A percentile compares a stretch with the other conserved stretches of the same genome.
These are phyloP conservation scores for Trachelus tabidus DNA, from an alignment of 2,888 invertebrate genomes.

Conservation along the genomic window DNA sequence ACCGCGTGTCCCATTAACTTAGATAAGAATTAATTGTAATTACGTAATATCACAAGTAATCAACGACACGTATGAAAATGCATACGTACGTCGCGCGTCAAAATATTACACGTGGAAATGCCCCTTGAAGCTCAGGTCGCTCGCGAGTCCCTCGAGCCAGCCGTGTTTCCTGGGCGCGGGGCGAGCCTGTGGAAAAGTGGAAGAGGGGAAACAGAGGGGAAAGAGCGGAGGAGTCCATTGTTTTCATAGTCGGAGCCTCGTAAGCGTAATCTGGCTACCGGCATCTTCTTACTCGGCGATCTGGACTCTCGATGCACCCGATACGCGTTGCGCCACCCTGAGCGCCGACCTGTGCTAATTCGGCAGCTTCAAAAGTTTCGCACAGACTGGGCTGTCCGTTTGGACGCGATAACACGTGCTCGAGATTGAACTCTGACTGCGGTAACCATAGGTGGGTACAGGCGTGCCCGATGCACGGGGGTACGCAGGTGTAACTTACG, in stretches of 20 bases:
- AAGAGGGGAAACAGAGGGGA: background rate
- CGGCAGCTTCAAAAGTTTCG: background rate
- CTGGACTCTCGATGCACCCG: background rate
- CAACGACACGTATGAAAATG: too few species aligned
- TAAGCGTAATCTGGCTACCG: background rate
- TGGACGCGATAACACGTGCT: background rate
- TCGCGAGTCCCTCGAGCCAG: background rate
- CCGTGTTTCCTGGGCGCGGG: background rate
- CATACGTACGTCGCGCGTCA: too few species aligned
- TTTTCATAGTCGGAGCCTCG: background rate
- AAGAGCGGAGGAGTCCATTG: background rate
- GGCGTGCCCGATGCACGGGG: background rate
- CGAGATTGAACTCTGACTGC: background rate
- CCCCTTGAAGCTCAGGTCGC: too few species aligned
- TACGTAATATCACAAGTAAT: too few species aligned
- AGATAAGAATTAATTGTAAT: too few species aligned
- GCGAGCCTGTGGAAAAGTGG: background rate
- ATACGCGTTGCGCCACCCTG: slow-evolving; percentile 1
- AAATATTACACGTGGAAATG: too few species aligned
- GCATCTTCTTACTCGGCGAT: background rate
- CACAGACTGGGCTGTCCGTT: background rate
- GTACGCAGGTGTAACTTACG: background rate
- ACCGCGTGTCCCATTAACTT: too few species aligned
- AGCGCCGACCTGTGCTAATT: background rate
- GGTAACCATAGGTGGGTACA: background rate